Evolutionary conservation across 2,797 vertebrate species (phyloP).

Genomic region (Cynopterus sphinx): DNA sequence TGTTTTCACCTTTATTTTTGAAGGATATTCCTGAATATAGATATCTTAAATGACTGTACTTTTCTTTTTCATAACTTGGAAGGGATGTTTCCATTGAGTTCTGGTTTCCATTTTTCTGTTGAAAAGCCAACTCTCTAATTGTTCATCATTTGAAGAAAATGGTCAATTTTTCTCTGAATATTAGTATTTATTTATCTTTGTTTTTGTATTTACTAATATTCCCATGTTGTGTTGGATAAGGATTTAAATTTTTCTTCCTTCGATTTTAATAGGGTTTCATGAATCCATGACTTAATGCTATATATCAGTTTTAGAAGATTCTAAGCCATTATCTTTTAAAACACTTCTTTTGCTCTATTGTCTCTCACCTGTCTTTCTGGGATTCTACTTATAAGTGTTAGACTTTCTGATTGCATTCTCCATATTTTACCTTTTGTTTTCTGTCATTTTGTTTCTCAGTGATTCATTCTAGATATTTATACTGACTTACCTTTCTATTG

Average conservation of each 20-base stretch:
- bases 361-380: background rate
- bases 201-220: background rate
- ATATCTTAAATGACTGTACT: background rate
- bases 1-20: background rate
- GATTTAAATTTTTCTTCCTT: background rate
- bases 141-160: background rate
- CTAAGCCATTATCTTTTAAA: background rate
- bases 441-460: background rate
- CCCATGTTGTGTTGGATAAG: background rate
- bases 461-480: background rate
- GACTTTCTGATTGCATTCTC: background rate
- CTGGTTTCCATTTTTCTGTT: background rate
- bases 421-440: background rate
- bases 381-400: background rate
- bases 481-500: background rate
- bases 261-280: background rate
- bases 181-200: background rate
- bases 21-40: background rate
- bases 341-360: background rate
- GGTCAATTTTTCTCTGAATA: background rate
- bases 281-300: background rate
- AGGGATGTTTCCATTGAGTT: background rate
- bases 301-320: background rate
- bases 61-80: background rate
- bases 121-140: background rate